These are phyloP conservation scores for Myotis yumanensis DNA, from an alignment of 2,113 vertebrate genomes.

Conservation along the genomic window DNA sequence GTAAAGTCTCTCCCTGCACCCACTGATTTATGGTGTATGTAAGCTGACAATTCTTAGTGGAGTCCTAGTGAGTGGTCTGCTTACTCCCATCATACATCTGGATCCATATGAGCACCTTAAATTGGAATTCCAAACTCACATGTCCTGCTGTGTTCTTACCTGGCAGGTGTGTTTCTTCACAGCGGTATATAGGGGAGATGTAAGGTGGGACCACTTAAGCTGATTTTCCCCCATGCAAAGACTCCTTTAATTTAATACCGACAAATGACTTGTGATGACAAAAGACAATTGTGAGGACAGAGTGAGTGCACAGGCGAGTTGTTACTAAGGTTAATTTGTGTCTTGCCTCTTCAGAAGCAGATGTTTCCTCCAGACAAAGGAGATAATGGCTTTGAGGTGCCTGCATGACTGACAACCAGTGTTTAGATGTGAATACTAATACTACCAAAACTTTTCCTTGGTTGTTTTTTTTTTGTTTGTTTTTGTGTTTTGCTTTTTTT, in stretches of 20 bases:
- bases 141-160: slow-evolving; percentile 41
- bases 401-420: not conserved
- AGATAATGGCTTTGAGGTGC: not conserved
- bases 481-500: too few species aligned
- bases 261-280: slow-evolving; percentile 45
- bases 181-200: slow-evolving; percentile 37
- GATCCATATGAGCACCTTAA: slow-evolving; percentile 35
- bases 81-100: slow-evolving; percentile 35
- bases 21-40: slow-evolving; percentile 21
- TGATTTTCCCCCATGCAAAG: not conserved
- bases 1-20: slow-evolving; percentile 15
- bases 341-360: slow-evolving; percentile 33
- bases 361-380: not conserved
- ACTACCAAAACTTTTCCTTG: not conserved
- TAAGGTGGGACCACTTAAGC: not conserved
- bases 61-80: slow-evolving; percentile 8
- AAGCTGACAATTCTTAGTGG: slow-evolving; percentile 40
- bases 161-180: slow-evolving; percentile 61
- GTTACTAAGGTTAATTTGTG: slow-evolving; percentile 49
- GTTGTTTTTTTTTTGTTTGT: not conserved
- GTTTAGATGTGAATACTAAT: not conserved
- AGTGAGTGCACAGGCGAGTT: not conserved
- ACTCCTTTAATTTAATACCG: slow-evolving; percentile 50
- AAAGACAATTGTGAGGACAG: slow-evolving; percentile 20
- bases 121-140: slow-evolving; percentile 66